Conservation (phyloP, 1,140 invertebrate genomes). For the Diorhabda elongata region DNA sequence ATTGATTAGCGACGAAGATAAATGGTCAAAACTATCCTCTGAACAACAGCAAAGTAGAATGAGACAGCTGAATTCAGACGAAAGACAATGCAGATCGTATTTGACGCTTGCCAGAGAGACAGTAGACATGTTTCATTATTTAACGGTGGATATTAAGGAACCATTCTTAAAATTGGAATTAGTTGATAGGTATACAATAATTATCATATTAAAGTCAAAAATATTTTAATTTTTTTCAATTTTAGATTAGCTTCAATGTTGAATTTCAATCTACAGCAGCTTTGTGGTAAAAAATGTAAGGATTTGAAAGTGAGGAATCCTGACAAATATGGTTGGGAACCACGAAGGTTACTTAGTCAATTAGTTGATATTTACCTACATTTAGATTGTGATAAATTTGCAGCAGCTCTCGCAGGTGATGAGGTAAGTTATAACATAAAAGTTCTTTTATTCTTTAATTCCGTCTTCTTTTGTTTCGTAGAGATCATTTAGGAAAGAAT, state of each 20-base stretch:
- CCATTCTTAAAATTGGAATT: conserved; percentile 91
- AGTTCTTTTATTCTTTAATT: conserved; percentile 5
- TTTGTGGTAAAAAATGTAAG: conserved; percentile 96
- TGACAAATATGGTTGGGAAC: conserved; percentile 96
- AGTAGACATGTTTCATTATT: conserved; percentile 96
- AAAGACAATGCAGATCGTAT: conserved; percentile 92
- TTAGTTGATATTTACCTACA: conserved; percentile 96
- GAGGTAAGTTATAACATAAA: conserved; percentile 58
- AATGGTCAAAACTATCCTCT: conserved; percentile 61
- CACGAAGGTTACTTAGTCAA: conserved; percentile 81
- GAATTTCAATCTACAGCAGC: conserved; percentile 94
- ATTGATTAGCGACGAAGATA: conserved; percentile 63
- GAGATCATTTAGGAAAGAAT: conserved; percentile 88
- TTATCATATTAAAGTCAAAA: background rate
- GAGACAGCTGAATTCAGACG: conserved; percentile 81
- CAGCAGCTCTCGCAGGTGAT: conserved; percentile 82
- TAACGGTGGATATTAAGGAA: conserved; percentile 90
- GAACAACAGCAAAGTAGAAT: conserved; percentile 75
- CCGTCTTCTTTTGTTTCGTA: conserved; percentile 42
- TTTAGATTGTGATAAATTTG: conserved; percentile 88
- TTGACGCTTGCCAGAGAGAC: conserved; percentile 91
- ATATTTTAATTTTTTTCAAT: background rate
- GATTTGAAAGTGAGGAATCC: conserved; percentile 95
- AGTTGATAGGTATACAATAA: conserved; percentile 76
- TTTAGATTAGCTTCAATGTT: conserved; percentile 85